Evolutionary conservation across 2,888 invertebrate genomes (phyloP), one percentile per base, ranked within the genome.

Genomic region (Biston betularia): DNA sequence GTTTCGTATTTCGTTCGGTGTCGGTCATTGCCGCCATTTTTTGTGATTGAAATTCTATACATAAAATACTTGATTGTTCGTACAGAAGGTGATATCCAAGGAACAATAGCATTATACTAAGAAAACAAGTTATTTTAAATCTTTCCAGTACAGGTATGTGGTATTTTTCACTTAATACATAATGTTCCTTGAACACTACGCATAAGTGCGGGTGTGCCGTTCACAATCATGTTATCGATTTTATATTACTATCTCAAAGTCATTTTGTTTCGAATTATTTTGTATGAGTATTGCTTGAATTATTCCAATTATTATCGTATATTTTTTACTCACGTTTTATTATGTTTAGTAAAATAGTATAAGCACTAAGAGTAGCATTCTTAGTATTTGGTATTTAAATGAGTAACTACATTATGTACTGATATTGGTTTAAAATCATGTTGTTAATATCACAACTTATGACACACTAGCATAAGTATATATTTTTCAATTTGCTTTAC

Each of bases 11-110:
- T 24, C 1, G 24, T 24, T 24, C 24, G 24, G 1, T 34, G 11
- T 50, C 49, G 72, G 75, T 75, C 79, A 80, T 87, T 88, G 85
- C 89, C 89, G 90, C 90, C 90, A 90, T 90, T 89, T 89, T 88
- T 85, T 50, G 54, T 54, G 54, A 54, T 60, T 50, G 15, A 50
- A 40, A 34, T 48, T 56, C 46, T 38, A 38, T 46, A 35, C 2
- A 12, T 24, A 49, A 46, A 40, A 44, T 49, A 11, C n/a, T 35
- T 35, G 14, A 52, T 64, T 42, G 44, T 9, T 40, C 44, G 9
- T 5, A 45, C 50, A 66, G 57, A 56, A 68, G 38, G 56, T 63
- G 62, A 63, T 70, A 55, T 44, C 57, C 67, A 60, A 12, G 38
- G 57, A 8, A 53, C 12, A 8, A 34, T 9, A 4, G 45, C 10